phyloP scores from a whole-genome alignment of 2,113 vertebrate genomes.

The Psittacula cyanocephala region DNA sequence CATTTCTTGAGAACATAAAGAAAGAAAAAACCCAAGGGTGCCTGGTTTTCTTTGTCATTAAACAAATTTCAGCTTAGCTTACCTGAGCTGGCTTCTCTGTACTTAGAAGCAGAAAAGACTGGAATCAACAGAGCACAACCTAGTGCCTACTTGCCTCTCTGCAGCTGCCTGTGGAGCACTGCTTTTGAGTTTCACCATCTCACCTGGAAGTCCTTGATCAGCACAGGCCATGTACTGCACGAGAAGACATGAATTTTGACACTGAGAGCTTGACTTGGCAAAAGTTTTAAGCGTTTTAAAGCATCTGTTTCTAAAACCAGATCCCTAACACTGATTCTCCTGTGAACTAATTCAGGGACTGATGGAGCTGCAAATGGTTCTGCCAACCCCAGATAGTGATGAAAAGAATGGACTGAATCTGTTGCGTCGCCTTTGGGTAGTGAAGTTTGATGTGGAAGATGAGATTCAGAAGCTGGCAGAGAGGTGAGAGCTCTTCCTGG shows the following conservation, averaged over 20 bases:
- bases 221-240: background rate
- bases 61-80: background rate
- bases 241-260: background rate
- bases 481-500: conserved; percentile 74
- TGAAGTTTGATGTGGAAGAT: conserved; percentile 90
- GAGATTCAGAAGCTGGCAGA: conserved; percentile 85
- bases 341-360: conserved; percentile 80
- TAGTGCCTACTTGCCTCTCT: background rate
- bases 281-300: background rate
- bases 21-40: background rate
- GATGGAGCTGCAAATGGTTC: conserved; percentile 91
- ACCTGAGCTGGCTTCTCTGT: background rate
- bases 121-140: background rate
- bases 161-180: background rate
- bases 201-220: background rate
- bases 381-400: conserved; percentile 86
- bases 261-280: background rate
- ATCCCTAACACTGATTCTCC: background rate
- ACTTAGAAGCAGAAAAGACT: background rate
- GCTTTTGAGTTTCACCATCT: background rate
- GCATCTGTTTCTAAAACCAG: background rate
- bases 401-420: conserved; percentile 87
- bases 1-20: background rate
- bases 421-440: conserved; percentile 91
- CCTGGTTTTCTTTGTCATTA: background rate